These are phyloP conservation scores for Telenomus remus DNA, from an alignment of 1,140 invertebrate genomes.

Conservation along the genomic window DNA sequence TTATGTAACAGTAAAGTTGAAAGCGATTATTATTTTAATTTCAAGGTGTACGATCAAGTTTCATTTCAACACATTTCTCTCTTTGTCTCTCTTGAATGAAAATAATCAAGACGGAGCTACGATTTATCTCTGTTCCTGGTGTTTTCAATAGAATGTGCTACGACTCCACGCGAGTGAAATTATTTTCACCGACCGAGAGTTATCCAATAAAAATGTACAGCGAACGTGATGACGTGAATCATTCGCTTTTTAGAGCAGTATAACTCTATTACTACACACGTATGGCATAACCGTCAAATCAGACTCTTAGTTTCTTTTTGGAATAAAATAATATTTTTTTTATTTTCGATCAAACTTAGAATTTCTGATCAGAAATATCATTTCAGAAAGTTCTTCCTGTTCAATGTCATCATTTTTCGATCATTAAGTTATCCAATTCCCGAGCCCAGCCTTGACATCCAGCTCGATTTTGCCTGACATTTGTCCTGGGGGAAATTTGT, in stretches of 20 bases:
- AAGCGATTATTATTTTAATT: no score
- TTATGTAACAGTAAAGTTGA: no score
- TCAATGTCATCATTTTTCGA: conserved; percentile 34
- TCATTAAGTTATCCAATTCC: conserved; percentile 29
- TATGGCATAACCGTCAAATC: not conserved
- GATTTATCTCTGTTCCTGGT: conserved; percentile 19
- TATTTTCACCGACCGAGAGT: conserved; percentile 35
- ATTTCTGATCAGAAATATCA: not conserved
- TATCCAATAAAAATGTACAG: conserved; percentile 47
- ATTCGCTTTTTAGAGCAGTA: conserved; percentile 28
- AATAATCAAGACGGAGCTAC: conserved; percentile 6
- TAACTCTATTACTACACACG: not conserved
- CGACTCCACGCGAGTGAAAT: conserved; percentile 20
- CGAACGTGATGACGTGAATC: conserved; percentile 33
- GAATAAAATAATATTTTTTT: no score
- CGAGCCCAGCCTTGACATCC: conserved; percentile 13
- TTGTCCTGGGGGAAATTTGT: conserved; percentile 44
- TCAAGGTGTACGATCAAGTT: not conserved
- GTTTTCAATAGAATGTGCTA: conserved; percentile 8
- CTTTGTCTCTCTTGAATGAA: not conserved
- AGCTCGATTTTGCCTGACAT: conserved; percentile 23
- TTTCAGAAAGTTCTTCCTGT: no score
- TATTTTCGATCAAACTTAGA: not conserved
- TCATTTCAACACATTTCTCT: no score
- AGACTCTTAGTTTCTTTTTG: no score